A percentile compares a stretch with the other conserved stretches of the same genome.
These are phyloP conservation scores for Temnothorax unifasciatus DNA, from an alignment of 2,888 invertebrate species.

Conservation along the genomic window DNA sequence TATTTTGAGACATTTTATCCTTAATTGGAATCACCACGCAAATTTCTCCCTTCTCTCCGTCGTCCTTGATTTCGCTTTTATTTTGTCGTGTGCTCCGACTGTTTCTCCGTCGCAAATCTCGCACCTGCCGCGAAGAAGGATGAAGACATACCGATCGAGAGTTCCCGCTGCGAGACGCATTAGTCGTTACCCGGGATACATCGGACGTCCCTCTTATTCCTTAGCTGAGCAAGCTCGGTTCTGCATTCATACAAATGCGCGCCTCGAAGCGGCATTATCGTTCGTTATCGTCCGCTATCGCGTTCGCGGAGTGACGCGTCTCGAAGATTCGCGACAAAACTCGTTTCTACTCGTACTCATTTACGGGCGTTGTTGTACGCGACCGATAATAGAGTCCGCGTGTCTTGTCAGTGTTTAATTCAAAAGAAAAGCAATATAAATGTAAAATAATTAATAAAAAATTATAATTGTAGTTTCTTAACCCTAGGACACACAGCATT, in stretches of 20 bases:
- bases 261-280: slow-evolving; percentile 65
- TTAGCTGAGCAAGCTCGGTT: slow-evolving; percentile 27
- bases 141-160: slow-evolving; percentile 77
- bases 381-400: slow-evolving; percentile 9
- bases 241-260: slow-evolving; percentile 57
- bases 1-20: neutral
- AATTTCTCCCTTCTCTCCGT: slow-evolving; percentile 53
- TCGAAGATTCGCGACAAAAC: slow-evolving; percentile 52
- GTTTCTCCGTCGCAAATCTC: slow-evolving; percentile 65
- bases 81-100: slow-evolving; percentile 49
- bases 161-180: slow-evolving; percentile 79
- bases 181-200: slow-evolving; percentile 62
- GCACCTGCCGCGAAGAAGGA: slow-evolving; percentile 74
- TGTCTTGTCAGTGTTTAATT: neutral
- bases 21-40: slow-evolving; percentile 26
- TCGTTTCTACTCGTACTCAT: slow-evolving; percentile 27
- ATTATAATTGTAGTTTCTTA: neutral
- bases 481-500: no score
- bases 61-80: slow-evolving; percentile 53
- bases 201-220: slow-evolving; percentile 33
- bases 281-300: slow-evolving; percentile 70
- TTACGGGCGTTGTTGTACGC: slow-evolving; percentile 47
- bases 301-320: slow-evolving; percentile 50
- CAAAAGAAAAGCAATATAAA: neutral
- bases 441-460: neutral